These are phyloP conservation scores for Hirtodrosophila histrioides DNA, from an alignment of 2,888 invertebrate species.

Conservation along the genomic window DNA sequence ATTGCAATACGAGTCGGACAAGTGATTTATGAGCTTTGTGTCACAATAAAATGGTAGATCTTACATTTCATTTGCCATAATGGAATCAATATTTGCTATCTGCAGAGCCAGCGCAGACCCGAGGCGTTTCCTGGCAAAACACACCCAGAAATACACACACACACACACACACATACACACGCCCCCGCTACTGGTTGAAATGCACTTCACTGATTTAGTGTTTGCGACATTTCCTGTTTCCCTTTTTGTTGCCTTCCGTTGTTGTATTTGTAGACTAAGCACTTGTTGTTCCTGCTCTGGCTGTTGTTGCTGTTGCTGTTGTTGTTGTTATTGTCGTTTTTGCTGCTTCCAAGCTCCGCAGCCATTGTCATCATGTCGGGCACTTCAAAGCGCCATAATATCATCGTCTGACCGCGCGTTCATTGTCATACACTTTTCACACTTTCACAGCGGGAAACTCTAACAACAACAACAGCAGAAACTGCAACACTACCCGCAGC, in stretches of 20 bases:
- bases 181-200: constrained; percentile 40
- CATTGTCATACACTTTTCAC: constrained; percentile 61
- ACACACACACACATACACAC: constrained; percentile 9
- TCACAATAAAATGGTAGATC: constrained; percentile 50
- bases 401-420: constrained; percentile 68
- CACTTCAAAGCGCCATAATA: constrained; percentile 71
- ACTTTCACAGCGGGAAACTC: constrained; percentile 57
- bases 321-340: constrained; percentile 18
- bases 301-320: constrained; percentile 3
- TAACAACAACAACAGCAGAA: constrained; percentile 22
- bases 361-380: constrained; percentile 63
- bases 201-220: constrained; percentile 78
- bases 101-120: constrained; percentile 11
- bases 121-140: constrained; percentile 51
- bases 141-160: neutral
- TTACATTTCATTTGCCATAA: constrained; percentile 62
- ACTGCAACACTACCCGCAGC: constrained; percentile 13
- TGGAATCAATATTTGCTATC: constrained; percentile 70
- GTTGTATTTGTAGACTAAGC: constrained; percentile 23
- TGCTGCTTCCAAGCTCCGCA: constrained; percentile 30
- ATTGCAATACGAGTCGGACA: constrained; percentile 25
- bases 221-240: constrained; percentile 76
- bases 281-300: constrained; percentile 21
- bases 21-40: constrained; percentile 57
- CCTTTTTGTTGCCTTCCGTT: constrained; percentile 63